Percentiles rank a stretch among this genome's conserved stretches.
These are phyloP conservation scores for Cyaniris semiargus DNA, from an alignment of 2,888 invertebrate species.

Conservation along the genomic window DNA sequence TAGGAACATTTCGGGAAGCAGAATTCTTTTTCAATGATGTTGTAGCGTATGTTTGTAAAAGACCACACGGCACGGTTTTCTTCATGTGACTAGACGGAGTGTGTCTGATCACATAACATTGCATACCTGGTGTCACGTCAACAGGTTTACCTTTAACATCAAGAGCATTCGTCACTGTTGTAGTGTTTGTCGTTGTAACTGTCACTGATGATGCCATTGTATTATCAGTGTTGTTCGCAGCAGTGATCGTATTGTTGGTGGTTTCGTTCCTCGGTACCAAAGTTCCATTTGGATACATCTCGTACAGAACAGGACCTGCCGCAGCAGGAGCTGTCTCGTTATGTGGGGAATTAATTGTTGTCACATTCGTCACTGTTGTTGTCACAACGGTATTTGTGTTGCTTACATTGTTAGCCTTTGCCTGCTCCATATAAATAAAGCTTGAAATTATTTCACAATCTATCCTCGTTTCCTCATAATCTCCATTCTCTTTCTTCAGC, in stretches of 20 bases:
- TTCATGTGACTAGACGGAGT: constrained; percentile 56
- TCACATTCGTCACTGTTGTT: constrained; percentile 64
- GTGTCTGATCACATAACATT: constrained; percentile 63
- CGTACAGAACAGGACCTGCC: constrained; percentile 47
- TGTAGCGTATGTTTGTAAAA: constrained; percentile 65
- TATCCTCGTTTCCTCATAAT: constrained; percentile 70
- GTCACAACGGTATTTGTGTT: constrained; percentile 55
- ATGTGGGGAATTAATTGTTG: constrained; percentile 57
- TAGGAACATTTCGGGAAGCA: constrained; percentile 54
- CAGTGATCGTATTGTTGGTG: constrained; percentile 46
- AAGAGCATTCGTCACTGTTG: constrained; percentile 64
- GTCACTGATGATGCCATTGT: constrained; percentile 53
- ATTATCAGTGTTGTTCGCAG: constrained; percentile 45
- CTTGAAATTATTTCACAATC: constrained; percentile 68
- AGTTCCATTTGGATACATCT: constrained; percentile 64
- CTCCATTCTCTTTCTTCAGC: constrained; percentile 65
- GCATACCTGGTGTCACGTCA: constrained; percentile 66
- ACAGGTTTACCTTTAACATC: constrained; percentile 68
- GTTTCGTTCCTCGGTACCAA: constrained; percentile 57
- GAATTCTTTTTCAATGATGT: constrained; percentile 62
- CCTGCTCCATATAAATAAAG: constrained; percentile 60
- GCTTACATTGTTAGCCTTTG: constrained; percentile 44
- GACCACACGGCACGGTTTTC: constrained; percentile 61
- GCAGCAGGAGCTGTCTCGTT: constrained; percentile 42
- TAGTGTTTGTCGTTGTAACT: constrained; percentile 60